Evolutionary conservation across 2,113 vertebrate genomes (phyloP).

Genomic region (Cariama cristata): DNA sequence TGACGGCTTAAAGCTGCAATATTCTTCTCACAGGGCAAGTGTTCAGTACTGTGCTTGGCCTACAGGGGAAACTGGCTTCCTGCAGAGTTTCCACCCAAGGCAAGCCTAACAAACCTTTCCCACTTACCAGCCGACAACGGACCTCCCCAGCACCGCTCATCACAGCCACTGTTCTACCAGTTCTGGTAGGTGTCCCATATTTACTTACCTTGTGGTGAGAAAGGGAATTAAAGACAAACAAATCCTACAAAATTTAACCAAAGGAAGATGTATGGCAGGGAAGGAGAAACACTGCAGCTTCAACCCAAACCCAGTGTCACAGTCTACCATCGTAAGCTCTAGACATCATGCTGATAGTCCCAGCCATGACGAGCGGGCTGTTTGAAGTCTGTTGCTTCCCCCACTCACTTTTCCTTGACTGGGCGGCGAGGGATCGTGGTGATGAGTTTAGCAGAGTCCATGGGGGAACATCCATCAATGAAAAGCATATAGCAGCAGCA

Average conservation of each 20-base stretch:
- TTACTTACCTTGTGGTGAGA: slow-evolving; percentile 64
- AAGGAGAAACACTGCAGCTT: slow-evolving; percentile 66
- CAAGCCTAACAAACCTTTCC: not conserved
- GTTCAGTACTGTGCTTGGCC: not conserved
- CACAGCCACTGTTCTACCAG: not conserved
- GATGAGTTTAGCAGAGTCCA: slow-evolving; percentile 68
- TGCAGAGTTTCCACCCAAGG: not conserved
- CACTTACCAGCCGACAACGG: not conserved
- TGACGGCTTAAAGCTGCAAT: slow-evolving; percentile 63
- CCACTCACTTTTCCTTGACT: slow-evolving; percentile 26
- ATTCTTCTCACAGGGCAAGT: slow-evolving; percentile 18
- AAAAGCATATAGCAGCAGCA: slow-evolving; percentile 93
- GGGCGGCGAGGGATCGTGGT: slow-evolving; percentile 11
- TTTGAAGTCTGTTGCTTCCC: slow-evolving; percentile 28
- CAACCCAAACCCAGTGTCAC: slow-evolving; percentile 36
- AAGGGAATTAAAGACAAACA: slow-evolving; percentile 34
- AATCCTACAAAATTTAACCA: slow-evolving; percentile 27
- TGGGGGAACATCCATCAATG: slow-evolving; percentile 80
- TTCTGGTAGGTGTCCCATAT: not conserved
- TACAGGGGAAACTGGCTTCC: not conserved
- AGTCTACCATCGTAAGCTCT: slow-evolving; percentile 21
- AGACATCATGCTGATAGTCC: slow-evolving; percentile 15
- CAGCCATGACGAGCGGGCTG: slow-evolving; percentile 9
- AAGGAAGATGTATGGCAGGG: slow-evolving; percentile 52
- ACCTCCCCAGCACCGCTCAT: not conserved